These are phyloP conservation scores for Drosophila sproati DNA, from an alignment of 1,140 invertebrate genomes.

Conservation along the genomic window DNA sequence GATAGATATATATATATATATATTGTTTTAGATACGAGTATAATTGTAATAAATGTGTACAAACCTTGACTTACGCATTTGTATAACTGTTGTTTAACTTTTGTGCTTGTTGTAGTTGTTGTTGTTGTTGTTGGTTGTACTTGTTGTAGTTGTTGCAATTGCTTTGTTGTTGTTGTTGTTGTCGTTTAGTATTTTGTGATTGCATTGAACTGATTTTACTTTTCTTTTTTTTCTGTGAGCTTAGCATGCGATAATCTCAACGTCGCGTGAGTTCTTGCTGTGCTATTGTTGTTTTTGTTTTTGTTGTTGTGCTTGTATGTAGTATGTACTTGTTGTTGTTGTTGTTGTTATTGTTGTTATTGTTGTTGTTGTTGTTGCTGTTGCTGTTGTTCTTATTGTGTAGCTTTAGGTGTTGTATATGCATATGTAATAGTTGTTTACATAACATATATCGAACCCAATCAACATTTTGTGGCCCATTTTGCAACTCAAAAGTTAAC, in stretches of 20 bases:
- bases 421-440: conserved; percentile 36
- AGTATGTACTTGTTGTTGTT: conserved; percentile 31
- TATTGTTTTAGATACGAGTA: conserved; percentile 26
- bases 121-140: conserved; percentile 68
- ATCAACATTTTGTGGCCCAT: conserved; percentile 19
- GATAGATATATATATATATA: conserved; percentile 12
- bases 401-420: conserved; percentile 60
- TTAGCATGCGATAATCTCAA: conserved; percentile 81
- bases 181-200: conserved; percentile 67
- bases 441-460: conserved; percentile 44
- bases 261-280: conserved; percentile 59
- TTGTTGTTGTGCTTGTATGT: conserved; percentile 48
- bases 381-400: conserved; percentile 17
- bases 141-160: conserved; percentile 64
- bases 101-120: conserved; percentile 67
- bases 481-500: conserved; percentile 52
- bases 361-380: conserved; percentile 27
- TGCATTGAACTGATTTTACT: conserved; percentile 61
- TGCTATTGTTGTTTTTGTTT: conserved; percentile 43
- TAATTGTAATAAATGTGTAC: conserved; percentile 61
- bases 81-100: conserved; percentile 50
- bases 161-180: conserved; percentile 53
- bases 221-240: conserved; percentile 56
- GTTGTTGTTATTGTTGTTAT: conserved; percentile 29
- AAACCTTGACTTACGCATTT: conserved; percentile 83